Percentiles rank a stretch among this genome's conserved stretches.
phyloP scores from a whole-genome alignment of 2,113 vertebrate genomes.

The Nicator chloris region DNA sequence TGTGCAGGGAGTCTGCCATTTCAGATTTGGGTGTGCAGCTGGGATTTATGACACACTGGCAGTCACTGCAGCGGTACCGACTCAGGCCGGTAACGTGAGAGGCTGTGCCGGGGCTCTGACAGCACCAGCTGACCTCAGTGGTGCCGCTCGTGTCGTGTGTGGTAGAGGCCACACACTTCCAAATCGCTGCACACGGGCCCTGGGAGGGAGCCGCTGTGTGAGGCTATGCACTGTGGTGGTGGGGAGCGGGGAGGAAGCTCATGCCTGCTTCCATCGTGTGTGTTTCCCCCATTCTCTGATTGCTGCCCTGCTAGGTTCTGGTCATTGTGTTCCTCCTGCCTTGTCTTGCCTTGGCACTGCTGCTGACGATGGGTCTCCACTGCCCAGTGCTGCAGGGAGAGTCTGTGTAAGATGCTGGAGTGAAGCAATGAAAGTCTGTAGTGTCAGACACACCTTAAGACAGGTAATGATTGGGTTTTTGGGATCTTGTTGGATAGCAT shows the following conservation, averaged over 20 bases:
- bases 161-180: too few species aligned
- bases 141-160: not conserved
- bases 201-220: not conserved
- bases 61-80: not conserved
- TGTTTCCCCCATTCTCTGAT: not conserved
- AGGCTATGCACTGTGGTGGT: not conserved
- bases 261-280: accelerated
- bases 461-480: accelerated
- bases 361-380: accelerated
- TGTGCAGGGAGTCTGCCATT: not conserved
- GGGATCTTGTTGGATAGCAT: not conserved
- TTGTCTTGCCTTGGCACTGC: not conserved
- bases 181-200: accelerated
- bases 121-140: not conserved
- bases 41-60: not conserved
- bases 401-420: not conserved
- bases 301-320: accelerated
- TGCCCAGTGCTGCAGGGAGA: accelerated
- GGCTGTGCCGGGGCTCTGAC: not conserved
- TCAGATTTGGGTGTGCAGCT: not conserved
- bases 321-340: not conserved
- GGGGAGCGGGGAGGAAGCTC: not conserved
- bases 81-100: not conserved
- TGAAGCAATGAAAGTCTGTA: not conserved
- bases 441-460: not conserved